Conservation (phyloP, 2,797 vertebrate genomes). For the Betta splendens region DNA sequence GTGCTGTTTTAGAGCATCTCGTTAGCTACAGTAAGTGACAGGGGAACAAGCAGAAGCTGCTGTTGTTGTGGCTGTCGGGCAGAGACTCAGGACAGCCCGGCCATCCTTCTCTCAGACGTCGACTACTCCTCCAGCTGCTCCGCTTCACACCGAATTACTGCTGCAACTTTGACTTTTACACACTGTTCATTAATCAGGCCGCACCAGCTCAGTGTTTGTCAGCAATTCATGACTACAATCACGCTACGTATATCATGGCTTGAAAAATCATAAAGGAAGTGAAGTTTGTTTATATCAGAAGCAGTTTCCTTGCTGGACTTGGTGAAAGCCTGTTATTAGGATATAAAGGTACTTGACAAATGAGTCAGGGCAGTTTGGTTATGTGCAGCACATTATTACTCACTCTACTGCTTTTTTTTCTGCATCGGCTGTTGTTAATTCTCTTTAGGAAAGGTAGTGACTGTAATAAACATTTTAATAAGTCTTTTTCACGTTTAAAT, state of each 20-base stretch:
- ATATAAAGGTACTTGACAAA: background rate
- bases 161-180: conserved; percentile 17
- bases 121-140: conserved; percentile 56
- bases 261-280: background rate
- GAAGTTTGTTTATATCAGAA: background rate
- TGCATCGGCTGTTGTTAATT: too few relatives aligned
- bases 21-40: conserved; percentile 66
- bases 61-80: conserved; percentile 59
- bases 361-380: too few relatives aligned
- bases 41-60: conserved; percentile 65
- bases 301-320: background rate
- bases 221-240: conserved; percentile 10
- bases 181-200: conserved; percentile 27
- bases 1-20: conserved; percentile 55
- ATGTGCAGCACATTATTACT: too few relatives aligned
- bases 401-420: too few relatives aligned
- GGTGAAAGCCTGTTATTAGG: background rate
- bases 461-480: too few relatives aligned
- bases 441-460: too few relatives aligned
- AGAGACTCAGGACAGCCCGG: conserved; percentile 47
- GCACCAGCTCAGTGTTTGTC: conserved; percentile 17
- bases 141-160: conserved; percentile 60
- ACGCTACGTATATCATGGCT: conserved; percentile 11
- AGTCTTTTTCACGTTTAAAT: too few relatives aligned
- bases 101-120: conserved; percentile 49